These are phyloP conservation scores for Amiota communis DNA, from an alignment of 2,888 invertebrate genomes.

Conservation along the genomic window DNA sequence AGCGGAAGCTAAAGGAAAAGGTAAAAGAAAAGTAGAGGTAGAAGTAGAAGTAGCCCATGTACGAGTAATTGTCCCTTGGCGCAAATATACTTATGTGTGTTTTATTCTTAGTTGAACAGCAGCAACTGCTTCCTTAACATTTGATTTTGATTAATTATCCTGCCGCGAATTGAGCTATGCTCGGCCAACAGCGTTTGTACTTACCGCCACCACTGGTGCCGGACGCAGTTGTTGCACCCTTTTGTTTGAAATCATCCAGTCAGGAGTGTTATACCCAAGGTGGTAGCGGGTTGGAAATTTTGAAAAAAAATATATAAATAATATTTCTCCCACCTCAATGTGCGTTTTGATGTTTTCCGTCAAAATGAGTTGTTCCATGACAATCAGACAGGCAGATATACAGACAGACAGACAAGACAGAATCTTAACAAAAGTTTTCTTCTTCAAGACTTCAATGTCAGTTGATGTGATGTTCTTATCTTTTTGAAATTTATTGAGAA, in stretches of 20 bases:
- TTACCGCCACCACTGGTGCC: conserved; percentile 11
- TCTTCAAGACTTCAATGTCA: conserved; percentile 41
- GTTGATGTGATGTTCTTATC: conserved; percentile 61
- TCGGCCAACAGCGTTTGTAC: conserved; percentile 55
- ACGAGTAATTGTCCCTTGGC: conserved; percentile 3
- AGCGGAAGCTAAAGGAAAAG: neutral
- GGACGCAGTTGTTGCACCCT: conserved; percentile 9
- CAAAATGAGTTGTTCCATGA: conserved; percentile 2
- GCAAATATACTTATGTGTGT: neutral
- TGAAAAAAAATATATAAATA: neutral
- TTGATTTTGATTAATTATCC: conserved; percentile 70
- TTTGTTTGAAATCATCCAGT: neutral
- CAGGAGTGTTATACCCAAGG: too few relatives aligned
- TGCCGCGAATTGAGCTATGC: conserved; percentile 46
- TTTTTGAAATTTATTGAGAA: conserved; percentile 60
- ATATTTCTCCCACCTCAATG: neutral
- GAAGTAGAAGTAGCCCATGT: neutral
- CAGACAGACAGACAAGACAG: conserved; percentile 22
- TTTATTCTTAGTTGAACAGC: neutral
- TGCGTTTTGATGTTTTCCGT: conserved; percentile 5
- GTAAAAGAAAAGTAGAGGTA: neutral
- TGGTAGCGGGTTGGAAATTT: neutral
- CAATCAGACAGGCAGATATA: neutral
- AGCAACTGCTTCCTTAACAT: conserved; percentile 45
- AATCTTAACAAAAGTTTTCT: conserved; percentile 53